Evolutionary conservation across 2,113 vertebrate species (phyloP).

Genomic region (Petrocephalus microphthalmus): DNA sequence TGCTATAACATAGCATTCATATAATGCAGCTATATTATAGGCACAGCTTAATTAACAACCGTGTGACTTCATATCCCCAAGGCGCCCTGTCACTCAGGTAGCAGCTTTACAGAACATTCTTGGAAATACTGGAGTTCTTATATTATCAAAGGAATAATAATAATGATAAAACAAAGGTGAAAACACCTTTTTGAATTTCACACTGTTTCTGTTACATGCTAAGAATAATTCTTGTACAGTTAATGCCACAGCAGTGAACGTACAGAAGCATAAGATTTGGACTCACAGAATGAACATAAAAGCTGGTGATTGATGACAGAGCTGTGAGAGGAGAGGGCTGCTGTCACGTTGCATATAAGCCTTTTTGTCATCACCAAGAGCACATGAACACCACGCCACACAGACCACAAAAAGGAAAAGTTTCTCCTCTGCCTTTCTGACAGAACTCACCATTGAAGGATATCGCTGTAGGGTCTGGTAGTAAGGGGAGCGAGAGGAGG

Average conservation of each 20-base stretch:
- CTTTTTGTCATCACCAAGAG: neutral
- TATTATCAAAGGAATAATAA: neutral
- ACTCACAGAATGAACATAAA: neutral
- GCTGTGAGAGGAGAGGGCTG: neutral
- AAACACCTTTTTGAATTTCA: neutral
- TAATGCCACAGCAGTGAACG: neutral
- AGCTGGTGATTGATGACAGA: neutral
- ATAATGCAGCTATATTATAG: neutral
- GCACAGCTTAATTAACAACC: neutral
- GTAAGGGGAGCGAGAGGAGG: conserved; percentile 50
- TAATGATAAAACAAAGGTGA: neutral
- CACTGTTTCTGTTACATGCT: neutral
- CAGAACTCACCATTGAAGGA: conserved; percentile 49
- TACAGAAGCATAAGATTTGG: neutral
- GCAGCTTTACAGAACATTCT: neutral
- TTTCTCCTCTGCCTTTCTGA: neutral
- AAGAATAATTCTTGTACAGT: neutral
- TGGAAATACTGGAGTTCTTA: neutral
- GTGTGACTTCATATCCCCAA: neutral
- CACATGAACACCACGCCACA: neutral
- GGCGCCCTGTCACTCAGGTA: neutral
- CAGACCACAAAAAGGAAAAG: neutral
- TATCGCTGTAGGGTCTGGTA: conserved; percentile 46
- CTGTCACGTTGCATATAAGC: neutral
- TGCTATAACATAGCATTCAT: neutral